These are phyloP conservation scores for Platanista minor DNA, from an alignment of 2,113 vertebrate genomes.

Conservation along the genomic window DNA sequence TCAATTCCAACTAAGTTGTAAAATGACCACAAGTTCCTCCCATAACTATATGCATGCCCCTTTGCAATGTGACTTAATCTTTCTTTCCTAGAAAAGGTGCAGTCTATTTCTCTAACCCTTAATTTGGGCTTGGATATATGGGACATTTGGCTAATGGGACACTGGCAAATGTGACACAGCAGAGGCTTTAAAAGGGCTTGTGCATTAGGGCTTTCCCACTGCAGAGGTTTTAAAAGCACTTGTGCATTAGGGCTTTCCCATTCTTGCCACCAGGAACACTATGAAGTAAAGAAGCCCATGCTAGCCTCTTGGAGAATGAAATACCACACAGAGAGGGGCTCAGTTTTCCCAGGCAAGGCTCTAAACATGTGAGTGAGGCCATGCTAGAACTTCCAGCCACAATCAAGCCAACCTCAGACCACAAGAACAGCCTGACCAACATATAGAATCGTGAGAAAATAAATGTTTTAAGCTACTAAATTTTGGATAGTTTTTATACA, in stretches of 20 bases:
- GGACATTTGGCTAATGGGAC: not conserved
- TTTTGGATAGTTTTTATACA: not conserved
- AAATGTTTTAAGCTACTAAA: not conserved
- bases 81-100: not conserved
- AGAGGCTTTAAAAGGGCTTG: not conserved
- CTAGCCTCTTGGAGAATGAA: not conserved
- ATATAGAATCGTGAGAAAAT: not conserved
- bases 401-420: not conserved
- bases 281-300: not conserved
- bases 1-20: not conserved
- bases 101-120: not conserved
- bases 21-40: not conserved
- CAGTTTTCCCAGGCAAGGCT: not conserved
- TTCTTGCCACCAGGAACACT: not conserved
- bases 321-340: not conserved
- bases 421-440: not conserved
- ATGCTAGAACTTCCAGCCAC: not conserved
- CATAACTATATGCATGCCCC: not conserved
- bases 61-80: not conserved
- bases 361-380: not conserved
- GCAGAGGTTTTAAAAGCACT: too few species aligned
- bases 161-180: not conserved
- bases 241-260: too few species aligned
- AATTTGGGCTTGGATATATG: not conserved
- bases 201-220: not conserved